Conservation (phyloP, 2,113 vertebrate genomes). For the Poeciliopsis turrubarensis region DNA sequence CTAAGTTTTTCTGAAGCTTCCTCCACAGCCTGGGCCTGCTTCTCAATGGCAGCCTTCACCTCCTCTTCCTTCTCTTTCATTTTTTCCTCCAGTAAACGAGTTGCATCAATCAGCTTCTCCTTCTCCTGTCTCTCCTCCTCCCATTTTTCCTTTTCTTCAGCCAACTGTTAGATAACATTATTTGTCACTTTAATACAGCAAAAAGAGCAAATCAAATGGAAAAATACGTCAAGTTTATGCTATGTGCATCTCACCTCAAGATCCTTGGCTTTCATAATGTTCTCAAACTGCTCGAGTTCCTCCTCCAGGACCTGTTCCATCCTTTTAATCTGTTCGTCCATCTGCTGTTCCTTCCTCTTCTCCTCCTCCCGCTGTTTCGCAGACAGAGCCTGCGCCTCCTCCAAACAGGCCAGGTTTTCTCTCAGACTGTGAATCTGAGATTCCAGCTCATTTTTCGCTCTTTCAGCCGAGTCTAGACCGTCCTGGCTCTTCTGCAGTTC, state of each 20-base stretch:
- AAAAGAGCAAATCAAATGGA: not conserved
- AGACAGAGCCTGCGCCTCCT: slow-evolving; percentile 70
- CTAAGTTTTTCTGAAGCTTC: slow-evolving; percentile 57
- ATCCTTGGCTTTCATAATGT: slow-evolving; percentile 76
- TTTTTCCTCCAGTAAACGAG: slow-evolving; percentile 58
- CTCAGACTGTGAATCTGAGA: slow-evolving; percentile 67
- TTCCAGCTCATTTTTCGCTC: slow-evolving; percentile 76
- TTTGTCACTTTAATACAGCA: not conserved
- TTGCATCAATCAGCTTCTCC: slow-evolving; percentile 69
- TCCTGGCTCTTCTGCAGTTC: slow-evolving; percentile 68
- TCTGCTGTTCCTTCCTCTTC: slow-evolving; percentile 69
- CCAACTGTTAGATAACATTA: slow-evolving; percentile 47
- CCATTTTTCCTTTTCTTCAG: slow-evolving; percentile 74
- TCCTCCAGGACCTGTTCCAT: slow-evolving; percentile 73
- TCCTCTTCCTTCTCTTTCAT: slow-evolving; percentile 61
- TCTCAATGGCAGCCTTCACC: slow-evolving; percentile 59
- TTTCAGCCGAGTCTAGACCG: slow-evolving; percentile 58
- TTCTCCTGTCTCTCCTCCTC: slow-evolving; percentile 74
- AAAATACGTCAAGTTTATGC: not conserved
- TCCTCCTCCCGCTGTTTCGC: slow-evolving; percentile 67
- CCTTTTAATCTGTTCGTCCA: slow-evolving; percentile 73
- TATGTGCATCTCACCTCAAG: slow-evolving; percentile 61
- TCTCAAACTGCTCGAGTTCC: slow-evolving; percentile 80
- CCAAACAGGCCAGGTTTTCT: slow-evolving; percentile 62
- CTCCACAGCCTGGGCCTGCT: slow-evolving; percentile 59